These are phyloP conservation scores for Heliocidaris erythrogramma DNA, from an alignment of 35 echinoderm and acorn worm genomes.

Conservation along the genomic window DNA sequence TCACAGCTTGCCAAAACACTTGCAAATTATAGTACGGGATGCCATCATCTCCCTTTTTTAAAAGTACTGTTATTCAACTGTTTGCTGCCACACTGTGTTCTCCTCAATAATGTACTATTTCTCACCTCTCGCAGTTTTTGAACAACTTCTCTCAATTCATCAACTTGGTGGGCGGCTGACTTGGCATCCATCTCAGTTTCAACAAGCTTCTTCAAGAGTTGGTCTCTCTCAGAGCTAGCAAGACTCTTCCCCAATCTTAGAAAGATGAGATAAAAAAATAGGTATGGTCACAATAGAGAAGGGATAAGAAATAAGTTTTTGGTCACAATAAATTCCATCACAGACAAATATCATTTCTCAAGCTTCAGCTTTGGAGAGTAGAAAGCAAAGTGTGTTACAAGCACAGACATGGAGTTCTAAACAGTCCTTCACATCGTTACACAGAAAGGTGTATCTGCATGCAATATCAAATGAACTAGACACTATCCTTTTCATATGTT, in stretches of 20 bases:
- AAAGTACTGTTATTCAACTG: too few species aligned
- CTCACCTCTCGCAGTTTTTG: slow-evolving; percentile 83
- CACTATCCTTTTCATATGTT: too few species aligned
- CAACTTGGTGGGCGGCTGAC: slow-evolving; percentile 77
- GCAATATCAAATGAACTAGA: too few species aligned
- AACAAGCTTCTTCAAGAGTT: slow-evolving; percentile 85
- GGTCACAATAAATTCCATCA: background rate
- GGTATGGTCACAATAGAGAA: background rate
- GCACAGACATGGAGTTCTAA: too few species aligned
- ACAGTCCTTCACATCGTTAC: too few species aligned
- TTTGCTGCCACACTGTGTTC: too few species aligned
- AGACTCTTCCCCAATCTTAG: slow-evolving; percentile 65
- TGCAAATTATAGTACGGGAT: too few species aligned
- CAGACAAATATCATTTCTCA: background rate
- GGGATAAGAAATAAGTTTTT: background rate
- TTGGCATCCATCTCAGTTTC: slow-evolving; percentile 90
- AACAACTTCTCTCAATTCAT: slow-evolving; percentile 72
- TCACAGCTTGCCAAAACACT: too few species aligned
- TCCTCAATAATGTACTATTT: background rate
- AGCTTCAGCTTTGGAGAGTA: background rate
- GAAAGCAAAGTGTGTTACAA: too few species aligned
- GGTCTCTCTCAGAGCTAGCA: slow-evolving; percentile 62
- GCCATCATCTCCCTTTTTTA: too few species aligned
- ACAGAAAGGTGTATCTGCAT: too few species aligned
- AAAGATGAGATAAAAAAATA: background rate